Conservation (phyloP, 2,888 invertebrate species). For the Tinea semifulvella region DNA sequence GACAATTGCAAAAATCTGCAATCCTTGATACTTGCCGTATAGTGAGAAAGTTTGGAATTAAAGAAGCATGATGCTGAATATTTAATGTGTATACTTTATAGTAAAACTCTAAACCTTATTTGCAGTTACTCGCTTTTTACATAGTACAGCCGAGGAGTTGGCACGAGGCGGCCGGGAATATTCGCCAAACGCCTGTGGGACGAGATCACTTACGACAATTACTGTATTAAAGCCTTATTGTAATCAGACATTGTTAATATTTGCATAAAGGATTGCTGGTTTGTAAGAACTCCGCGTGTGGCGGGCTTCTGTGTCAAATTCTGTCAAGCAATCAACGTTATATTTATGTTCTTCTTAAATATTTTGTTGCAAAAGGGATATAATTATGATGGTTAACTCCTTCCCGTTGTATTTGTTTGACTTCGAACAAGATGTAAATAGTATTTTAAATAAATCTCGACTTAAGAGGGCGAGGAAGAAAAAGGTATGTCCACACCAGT, state of each 20-base stretch:
- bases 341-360: conserved; percentile 2
- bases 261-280: conserved; percentile 46
- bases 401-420: not conserved
- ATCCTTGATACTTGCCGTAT: too few relatives aligned
- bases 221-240: conserved; percentile 35
- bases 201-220: conserved; percentile 28
- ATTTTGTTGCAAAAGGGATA: not conserved
- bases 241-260: conserved; percentile 37
- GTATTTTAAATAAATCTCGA: too few relatives aligned
- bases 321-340: conserved; percentile 24
- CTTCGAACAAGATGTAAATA: too few relatives aligned
- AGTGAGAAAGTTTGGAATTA: too few relatives aligned
- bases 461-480: too few relatives aligned
- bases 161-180: conserved; percentile 4
- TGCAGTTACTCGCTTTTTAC: too few relatives aligned
- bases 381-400: conserved; percentile 6
- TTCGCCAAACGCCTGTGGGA: conserved; percentile 13
- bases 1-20: too few relatives aligned
- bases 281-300: conserved; percentile 33
- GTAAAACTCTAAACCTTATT: too few relatives aligned
- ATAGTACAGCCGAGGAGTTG: too few relatives aligned
- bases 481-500: too few relatives aligned
- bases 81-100: too few relatives aligned
- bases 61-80: too few relatives aligned
- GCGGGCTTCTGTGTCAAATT: conserved; percentile 33